Base-by-base conservation (phyloP, 2,888 invertebrate genomes). In the Dinocampus coccinellae region DNA sequence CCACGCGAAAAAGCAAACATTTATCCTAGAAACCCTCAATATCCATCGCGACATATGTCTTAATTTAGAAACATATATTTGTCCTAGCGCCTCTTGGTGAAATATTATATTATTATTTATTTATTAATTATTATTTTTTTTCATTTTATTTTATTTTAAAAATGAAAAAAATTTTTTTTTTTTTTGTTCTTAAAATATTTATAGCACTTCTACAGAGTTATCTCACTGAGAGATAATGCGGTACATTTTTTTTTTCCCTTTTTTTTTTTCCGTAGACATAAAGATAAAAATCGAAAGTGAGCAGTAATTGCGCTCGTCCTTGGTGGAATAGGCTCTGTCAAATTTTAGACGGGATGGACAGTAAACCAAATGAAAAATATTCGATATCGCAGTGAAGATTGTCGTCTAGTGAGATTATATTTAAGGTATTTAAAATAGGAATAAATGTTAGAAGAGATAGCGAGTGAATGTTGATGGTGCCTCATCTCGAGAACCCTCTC, bases 401-500 rank as follows among this genome's bases (percentile, higher is more conserved):
- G 39, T 39, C 39, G 39, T n/a, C 39, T 39, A 4, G 3, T 39
- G 13, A 39, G 39, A 39, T 39, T 3, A 39, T n/a, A 39, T n/a
- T 39, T 6, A n/a, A 36, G n/a, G 39, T 39, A 39, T n/a, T 39
- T 39, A 4, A n/a, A 39, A 39, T 13, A 13, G 13, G n/a, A 39
- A 39, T 39, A 39, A 39, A 39, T 47, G 16, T 47, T 47, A 7
- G 16, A n/a, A 7, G 9, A 16, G 16, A 47, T 16, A 16, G 16
- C 1, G 47, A 47, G 47, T 16, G 16, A 16, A 47, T n/a, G 16
- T n/a, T n/a, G 42, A 9, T 16, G 47, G 20, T 47, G 16, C 16
- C 16, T 47, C 47, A 16, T 16, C 47, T 47, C 47, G 6, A 20
- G 47, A 47, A 76, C 76, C 77, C 75, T 80, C 80, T 29, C 81